A percentile compares a stretch with the other conserved stretches of the same genome.
Conservation (phyloP, 2,113 vertebrate genomes). For the Plestiodon gilberti region DNA sequence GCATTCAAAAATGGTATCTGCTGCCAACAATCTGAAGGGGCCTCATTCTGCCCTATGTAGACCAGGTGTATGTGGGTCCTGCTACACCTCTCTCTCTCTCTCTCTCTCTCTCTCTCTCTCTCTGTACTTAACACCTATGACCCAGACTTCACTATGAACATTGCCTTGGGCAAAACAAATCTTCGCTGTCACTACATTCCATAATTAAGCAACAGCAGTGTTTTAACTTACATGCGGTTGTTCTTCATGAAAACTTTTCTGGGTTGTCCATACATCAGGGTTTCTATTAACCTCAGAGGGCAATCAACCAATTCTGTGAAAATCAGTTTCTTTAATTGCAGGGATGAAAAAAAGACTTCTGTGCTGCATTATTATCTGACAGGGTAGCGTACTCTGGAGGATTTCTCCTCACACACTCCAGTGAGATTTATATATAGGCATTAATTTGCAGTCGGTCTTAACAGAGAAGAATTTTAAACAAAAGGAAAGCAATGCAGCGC, state of each 20-base stretch:
- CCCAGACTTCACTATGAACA: not conserved
- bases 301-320: not conserved
- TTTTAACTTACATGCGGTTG: not conserved
- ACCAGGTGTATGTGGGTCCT: not conserved
- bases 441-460: slow-evolving; percentile 1
- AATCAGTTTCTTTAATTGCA: slow-evolving; percentile 2
- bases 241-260: slow-evolving; percentile 18
- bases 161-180: slow-evolving; percentile 21
- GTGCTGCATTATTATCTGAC: not conserved
- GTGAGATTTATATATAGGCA: not conserved
- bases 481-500: not conserved
- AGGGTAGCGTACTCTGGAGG: not conserved
- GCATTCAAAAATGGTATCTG: not conserved
- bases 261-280: slow-evolving; percentile 7
- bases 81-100: no score
- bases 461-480: slow-evolving; percentile 17
- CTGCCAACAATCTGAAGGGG: not conserved
- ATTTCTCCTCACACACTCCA: not conserved
- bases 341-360: slow-evolving; percentile 12
- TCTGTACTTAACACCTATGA: slow-evolving; percentile 7
- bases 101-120: not conserved
- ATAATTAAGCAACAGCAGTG: slow-evolving; percentile 19
- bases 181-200: not conserved
- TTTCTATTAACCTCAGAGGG: not conserved
- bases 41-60: not conserved